A percentile compares a stretch with the other conserved stretches of the same genome.
Evolutionary conservation across 2,797 vertebrate genomes (phyloP).

Genomic region (Spinibarbus caldwelli): DNA sequence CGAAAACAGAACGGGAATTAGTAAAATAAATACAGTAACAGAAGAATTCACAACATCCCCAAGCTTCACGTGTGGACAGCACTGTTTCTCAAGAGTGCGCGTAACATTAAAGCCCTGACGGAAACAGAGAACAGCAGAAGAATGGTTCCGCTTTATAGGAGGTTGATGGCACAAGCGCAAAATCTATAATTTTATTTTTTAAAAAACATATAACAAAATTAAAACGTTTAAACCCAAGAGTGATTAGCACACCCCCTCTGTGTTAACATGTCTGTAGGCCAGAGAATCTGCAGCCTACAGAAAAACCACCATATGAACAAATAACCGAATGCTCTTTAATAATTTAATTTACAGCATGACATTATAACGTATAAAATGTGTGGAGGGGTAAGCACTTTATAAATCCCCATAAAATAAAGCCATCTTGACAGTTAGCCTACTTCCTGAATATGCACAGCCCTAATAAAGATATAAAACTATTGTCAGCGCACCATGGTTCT

Average conservation of each 20-base stretch:
- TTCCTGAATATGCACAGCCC: no score
- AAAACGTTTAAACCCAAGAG: neutral
- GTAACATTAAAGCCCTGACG: neutral
- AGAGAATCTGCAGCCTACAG: neutral
- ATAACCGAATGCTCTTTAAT: neutral
- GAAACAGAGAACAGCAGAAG: slow-evolving; percentile 16
- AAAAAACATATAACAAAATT: neutral
- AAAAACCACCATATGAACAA: neutral
- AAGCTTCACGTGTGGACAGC: slow-evolving; percentile 5
- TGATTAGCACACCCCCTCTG: neutral
- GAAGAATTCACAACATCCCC: neutral
- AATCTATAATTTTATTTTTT: neutral
- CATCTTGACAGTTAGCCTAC: neutral
- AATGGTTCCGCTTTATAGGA: slow-evolving; percentile 27
- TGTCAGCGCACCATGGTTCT: neutral
- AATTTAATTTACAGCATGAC: neutral
- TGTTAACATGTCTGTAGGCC: no score
- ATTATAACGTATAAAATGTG: neutral
- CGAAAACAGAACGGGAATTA: neutral
- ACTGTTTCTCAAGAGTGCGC: neutral
- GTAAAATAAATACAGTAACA: neutral
- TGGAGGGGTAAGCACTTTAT: neutral
- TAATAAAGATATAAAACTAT: no score
- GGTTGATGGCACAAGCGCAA: neutral
- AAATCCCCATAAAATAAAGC: neutral